Base-by-base conservation (phyloP, 2,113 vertebrate genomes). In the Cichladusa arquata region DNA sequence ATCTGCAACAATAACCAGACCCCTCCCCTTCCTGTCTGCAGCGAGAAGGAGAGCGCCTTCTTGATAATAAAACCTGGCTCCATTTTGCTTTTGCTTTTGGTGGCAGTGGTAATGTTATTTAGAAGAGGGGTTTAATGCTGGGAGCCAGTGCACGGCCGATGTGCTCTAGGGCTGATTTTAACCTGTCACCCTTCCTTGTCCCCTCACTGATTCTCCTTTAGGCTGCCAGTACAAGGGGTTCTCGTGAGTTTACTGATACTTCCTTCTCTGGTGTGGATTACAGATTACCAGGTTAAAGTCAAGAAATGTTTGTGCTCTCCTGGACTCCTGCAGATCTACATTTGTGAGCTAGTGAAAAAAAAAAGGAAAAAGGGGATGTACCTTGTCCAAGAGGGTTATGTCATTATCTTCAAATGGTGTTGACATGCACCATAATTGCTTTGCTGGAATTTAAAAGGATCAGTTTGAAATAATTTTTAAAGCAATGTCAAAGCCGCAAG, bases 1-100 rank as follows among this genome's bases (percentile, higher is more conserved):
- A 77, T 90, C 83, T 85, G 86, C 93, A 95, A 92, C 90, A 96
- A 94, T 97, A 93, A 93, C 93, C 67, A 96, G 92, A 90, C 61
- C 88, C 95, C 94, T 56, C 96, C 95, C 78, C 96, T 96, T 95
- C 91, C 96, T 85, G 56, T 95, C 86, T 94, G 81, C 48, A 47
- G 62, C 0, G 0, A 57, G 79, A 50, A 13, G 74, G 40, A 80
- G 42, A 85, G 54, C 0, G 1, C 45, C 81, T 71, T 86, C 79
- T 90, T 3, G 1, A 26, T 56, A 86, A 53, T 60, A 83, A 94
- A 90, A 28, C 44, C 79, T 83, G 66, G 69, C 57, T 89, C 86
- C 69, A 91, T 85, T 73, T 97, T 96, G 67, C 29, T 50, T 81
- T 67, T 58, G 28, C 10, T 51, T 70, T 61, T 40, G 31, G 61